Evolutionary conservation across 1,140 invertebrate genomes (phyloP).

Genomic region (Bombus difficillimus): DNA sequence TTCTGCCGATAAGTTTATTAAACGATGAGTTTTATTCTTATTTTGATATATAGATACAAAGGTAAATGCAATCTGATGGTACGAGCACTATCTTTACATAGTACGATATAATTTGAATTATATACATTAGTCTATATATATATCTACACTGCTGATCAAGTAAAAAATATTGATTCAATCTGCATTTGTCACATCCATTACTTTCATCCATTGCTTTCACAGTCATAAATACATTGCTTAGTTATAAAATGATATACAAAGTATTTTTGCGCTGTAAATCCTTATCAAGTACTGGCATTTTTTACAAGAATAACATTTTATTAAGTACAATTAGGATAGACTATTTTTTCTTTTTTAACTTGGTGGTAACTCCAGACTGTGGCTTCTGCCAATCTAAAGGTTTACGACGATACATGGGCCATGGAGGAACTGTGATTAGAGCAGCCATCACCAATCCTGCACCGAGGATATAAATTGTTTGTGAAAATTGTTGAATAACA

Average conservation of each 20-base stretch:
- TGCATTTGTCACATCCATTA: too few relatives aligned
- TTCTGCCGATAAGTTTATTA: not conserved
- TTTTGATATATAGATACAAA: not conserved
- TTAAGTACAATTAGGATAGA: conserved; percentile 16
- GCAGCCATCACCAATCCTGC: conserved; percentile 94
- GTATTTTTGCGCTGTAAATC: not conserved
- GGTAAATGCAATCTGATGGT: conserved; percentile 7
- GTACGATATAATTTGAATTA: not conserved
- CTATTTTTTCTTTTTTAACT: conserved; percentile 81
- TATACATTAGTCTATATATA: not conserved
- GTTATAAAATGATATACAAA: not conserved
- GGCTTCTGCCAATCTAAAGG: conserved; percentile 95
- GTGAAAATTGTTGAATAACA: conserved; percentile 96
- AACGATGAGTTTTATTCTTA: not conserved
- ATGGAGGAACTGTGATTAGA: conserved; percentile 93
- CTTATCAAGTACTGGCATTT: not conserved
- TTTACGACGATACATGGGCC: conserved; percentile 95
- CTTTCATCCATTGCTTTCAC: not conserved
- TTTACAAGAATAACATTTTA: conserved; percentile 3
- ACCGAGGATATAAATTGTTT: conserved; percentile 95
- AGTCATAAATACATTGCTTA: not conserved
- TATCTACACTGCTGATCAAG: not conserved
- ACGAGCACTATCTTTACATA: not conserved
- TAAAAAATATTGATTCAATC: not conserved
- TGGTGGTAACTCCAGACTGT: conserved; percentile 71